A percentile compares a stretch with the other conserved stretches of the same genome.
Conservation (phyloP, 2,888 invertebrate species). For the Tenthredo scrophulariae region DNA sequence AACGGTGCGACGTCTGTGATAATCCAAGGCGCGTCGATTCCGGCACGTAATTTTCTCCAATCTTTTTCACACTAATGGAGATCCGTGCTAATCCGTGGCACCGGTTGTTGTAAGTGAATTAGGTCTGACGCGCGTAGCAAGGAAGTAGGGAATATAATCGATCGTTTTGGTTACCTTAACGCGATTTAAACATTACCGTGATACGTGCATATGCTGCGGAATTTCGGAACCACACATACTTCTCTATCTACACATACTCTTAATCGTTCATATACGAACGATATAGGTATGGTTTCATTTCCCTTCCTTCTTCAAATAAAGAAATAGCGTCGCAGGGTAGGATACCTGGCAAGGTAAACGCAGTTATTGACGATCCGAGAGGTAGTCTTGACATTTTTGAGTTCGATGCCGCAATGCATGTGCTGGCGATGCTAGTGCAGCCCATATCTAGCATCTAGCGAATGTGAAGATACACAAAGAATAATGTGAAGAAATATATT, state of each 20-base stretch:
- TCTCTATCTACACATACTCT: no score
- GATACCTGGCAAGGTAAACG: no score
- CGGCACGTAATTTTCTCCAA: neutral
- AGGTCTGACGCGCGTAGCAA: neutral
- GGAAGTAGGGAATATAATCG: neutral
- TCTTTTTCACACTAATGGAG: slow-evolving; percentile 3
- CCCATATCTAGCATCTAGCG: no score
- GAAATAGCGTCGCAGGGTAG: no score
- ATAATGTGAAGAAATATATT: neutral
- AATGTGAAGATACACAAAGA: no score
- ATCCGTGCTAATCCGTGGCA: neutral
- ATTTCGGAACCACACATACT: neutral
- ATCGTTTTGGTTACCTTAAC: neutral
- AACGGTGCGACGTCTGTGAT: neutral
- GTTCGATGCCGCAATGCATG: no score
- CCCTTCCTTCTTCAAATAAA: no score
- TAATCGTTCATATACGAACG: no score
- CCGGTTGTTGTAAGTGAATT: neutral
- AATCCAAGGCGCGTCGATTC: neutral
- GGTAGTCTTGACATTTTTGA: no score
- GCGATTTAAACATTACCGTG: neutral
- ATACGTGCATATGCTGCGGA: neutral
- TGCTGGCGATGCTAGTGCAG: no score
- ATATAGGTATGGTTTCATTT: no score
- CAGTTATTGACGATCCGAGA: no score